Conservation (phyloP, 2,113 vertebrate species). For the Malurus elegans region DNA sequence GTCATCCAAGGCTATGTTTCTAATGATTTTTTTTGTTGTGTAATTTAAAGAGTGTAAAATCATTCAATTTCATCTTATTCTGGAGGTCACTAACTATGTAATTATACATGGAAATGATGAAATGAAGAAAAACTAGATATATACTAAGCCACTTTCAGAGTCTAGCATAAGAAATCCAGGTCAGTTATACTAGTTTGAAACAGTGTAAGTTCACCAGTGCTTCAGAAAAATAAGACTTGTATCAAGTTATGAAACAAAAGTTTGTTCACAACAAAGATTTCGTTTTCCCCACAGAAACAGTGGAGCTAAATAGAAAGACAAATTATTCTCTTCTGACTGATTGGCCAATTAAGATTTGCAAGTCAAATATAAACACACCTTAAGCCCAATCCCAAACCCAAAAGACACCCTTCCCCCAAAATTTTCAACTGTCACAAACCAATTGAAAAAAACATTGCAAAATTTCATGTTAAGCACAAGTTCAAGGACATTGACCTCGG, state of each 20-base stretch:
- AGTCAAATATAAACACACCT: background rate
- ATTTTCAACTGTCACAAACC: background rate
- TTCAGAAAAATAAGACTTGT: background rate
- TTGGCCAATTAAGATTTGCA: background rate
- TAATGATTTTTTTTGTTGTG: constrained; percentile 54
- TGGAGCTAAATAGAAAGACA: background rate
- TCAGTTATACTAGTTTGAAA: background rate
- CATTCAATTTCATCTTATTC: constrained; percentile 41
- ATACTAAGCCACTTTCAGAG: background rate
- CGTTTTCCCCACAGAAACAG: background rate
- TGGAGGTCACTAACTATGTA: constrained; percentile 23
- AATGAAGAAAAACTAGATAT: constrained; percentile 3
- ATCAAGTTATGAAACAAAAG: background rate
- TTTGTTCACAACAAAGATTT: background rate
- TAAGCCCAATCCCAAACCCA: background rate
- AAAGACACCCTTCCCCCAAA: background rate
- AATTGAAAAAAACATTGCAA: background rate
- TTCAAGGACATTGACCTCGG: background rate
- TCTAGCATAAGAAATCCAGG: background rate
- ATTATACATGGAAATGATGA: constrained; percentile 37
- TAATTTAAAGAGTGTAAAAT: constrained; percentile 44
- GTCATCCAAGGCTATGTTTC: constrained; percentile 24
- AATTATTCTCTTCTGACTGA: background rate
- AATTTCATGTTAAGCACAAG: background rate
- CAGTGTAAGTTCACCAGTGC: background rate